Percentiles rank a stretch among this genome's conserved stretches.
These are phyloP conservation scores for Falco columbarius DNA, from an alignment of 2,797 vertebrate species.

Conservation along the genomic window DNA sequence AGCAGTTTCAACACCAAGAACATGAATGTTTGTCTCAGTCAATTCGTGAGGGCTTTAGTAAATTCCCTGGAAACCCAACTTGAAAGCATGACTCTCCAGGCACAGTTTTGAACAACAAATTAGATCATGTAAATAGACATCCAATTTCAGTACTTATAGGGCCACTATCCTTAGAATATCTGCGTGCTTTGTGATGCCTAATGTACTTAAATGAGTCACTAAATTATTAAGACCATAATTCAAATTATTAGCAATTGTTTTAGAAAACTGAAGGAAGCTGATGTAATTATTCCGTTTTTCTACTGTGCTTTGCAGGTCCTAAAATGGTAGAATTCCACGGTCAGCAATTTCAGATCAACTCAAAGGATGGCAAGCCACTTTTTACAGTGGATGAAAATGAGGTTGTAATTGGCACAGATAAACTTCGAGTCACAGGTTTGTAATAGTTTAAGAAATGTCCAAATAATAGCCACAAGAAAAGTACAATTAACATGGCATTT, in stretches of 20 bases:
- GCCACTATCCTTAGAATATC: not conserved
- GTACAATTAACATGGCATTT: not conserved
- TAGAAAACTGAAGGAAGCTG: not conserved
- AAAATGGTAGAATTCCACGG: conserved; percentile 84
- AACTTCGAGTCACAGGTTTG: conserved; percentile 93
- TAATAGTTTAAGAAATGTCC: conserved; percentile 12
- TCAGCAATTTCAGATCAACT: conserved; percentile 86
- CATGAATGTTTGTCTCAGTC: not conserved
- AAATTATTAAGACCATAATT: not conserved
- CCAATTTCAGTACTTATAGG: not conserved
- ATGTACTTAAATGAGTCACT: not conserved
- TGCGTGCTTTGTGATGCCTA: not conserved
- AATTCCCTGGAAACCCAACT: not conserved
- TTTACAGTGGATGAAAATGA: conserved; percentile 88
- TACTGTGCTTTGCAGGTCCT: conserved; percentile 82
- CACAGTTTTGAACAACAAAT: not conserved
- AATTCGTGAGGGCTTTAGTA: not conserved
- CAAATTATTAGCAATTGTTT: not conserved
- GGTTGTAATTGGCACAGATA: conserved; percentile 86
- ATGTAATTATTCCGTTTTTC: not conserved
- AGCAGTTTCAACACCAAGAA: not conserved
- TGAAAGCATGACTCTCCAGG: not conserved
- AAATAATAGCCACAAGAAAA: not conserved
- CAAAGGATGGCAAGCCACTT: conserved; percentile 83
- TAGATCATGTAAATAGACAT: not conserved